A percentile compares a stretch with the other conserved stretches of the same genome.
phyloP scores from a whole-genome alignment of 2,113 vertebrate genomes.

The Redunca redunca region DNA sequence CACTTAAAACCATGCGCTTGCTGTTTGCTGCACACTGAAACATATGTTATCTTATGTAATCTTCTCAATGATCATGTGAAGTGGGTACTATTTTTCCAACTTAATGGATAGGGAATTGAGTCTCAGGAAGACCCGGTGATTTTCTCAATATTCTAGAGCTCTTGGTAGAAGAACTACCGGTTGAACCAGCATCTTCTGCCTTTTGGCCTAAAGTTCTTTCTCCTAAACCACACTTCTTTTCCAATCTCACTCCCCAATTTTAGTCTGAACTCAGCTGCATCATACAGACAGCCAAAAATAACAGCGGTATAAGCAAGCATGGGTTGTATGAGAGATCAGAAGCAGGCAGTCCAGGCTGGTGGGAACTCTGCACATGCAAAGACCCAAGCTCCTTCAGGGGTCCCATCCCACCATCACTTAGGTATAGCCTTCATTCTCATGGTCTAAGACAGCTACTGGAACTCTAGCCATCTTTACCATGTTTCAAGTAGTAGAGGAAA shows the following conservation, averaged over 20 bases:
- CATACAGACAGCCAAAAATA: not conserved
- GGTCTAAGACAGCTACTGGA: not conserved
- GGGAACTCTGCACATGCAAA: not conserved
- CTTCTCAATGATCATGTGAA: not conserved
- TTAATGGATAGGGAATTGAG: not conserved
- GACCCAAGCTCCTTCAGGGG: not conserved
- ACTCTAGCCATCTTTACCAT: not conserved
- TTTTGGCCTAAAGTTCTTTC: not conserved
- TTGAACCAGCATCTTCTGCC: not conserved
- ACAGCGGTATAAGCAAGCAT: not conserved
- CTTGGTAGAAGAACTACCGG: not conserved
- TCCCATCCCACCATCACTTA: not conserved
- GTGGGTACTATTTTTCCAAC: not conserved
- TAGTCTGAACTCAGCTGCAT: not conserved
- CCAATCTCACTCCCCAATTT: not conserved
- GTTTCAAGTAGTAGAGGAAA: not conserved
- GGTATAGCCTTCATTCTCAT: not conserved
- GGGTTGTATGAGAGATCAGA: not conserved
- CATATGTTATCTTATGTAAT: not conserved
- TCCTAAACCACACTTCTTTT: not conserved
- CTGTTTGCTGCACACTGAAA: not conserved
- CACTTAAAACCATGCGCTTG: not conserved
- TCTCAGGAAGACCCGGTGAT: not conserved
- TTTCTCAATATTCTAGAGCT: not conserved
- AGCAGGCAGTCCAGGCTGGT: not conserved